Percentiles rank a stretch among this genome's conserved stretches.
These are phyloP conservation scores for Scomber colias DNA, from an alignment of 2,113 vertebrate species.

Conservation along the genomic window DNA sequence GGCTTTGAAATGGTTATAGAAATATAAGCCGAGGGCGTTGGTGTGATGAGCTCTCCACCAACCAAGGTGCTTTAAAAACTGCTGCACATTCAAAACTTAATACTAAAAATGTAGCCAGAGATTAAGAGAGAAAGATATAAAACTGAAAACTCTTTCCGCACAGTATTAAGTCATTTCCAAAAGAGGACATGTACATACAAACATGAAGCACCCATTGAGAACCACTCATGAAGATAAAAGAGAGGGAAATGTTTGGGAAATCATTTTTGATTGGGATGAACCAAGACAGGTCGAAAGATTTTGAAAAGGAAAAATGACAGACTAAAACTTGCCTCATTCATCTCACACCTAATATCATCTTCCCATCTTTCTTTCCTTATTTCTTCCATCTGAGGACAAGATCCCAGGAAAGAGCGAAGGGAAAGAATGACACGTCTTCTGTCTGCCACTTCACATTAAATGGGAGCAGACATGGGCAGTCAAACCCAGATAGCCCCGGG, in stretches of 20 bases:
- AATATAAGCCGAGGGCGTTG: constrained; percentile 39
- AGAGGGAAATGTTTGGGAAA: background rate
- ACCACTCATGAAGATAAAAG: background rate
- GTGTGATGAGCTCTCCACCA: constrained; percentile 14
- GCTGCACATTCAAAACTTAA: background rate
- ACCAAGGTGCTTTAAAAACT: constrained; percentile 30
- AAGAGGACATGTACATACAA: background rate
- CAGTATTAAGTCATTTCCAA: constrained; percentile 8
- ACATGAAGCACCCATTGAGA: background rate
- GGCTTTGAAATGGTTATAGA: constrained; percentile 32
- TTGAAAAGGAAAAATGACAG: background rate
- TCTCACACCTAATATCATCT: constrained; percentile 22
- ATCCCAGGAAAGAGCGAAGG: constrained; percentile 49
- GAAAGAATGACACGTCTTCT: constrained; percentile 69
- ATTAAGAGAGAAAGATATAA: constrained; percentile 4
- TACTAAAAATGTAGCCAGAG: constrained; percentile 14
- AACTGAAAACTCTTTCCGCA: background rate
- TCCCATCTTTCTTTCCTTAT: constrained; percentile 9
- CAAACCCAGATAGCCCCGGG: constrained; percentile 72
- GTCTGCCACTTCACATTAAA: constrained; percentile 78
- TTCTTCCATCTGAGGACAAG: constrained; percentile 24
- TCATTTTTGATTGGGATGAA: no score
- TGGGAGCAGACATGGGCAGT: constrained; percentile 75
- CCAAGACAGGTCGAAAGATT: constrained; percentile 23
- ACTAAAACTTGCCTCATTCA: constrained; percentile 32